These are phyloP conservation scores for Ptilorrhoa leucosticta DNA, from an alignment of 2,113 vertebrate genomes.

Conservation along the genomic window DNA sequence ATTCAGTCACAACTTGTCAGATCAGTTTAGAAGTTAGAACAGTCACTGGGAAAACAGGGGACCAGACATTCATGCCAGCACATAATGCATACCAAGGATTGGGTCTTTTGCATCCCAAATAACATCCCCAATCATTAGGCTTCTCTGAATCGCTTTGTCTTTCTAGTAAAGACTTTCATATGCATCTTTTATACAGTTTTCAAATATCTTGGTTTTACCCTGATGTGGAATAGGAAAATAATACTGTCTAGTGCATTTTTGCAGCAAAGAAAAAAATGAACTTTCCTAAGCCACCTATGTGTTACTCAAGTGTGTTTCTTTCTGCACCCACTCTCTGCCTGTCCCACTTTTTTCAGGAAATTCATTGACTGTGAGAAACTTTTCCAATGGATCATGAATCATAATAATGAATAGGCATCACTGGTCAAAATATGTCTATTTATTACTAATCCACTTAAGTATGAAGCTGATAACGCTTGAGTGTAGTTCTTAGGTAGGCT, in stretches of 20 bases:
- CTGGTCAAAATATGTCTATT: neutral
- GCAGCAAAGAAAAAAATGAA: neutral
- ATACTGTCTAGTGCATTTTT: neutral
- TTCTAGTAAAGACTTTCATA: neutral
- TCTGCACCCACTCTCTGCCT: neutral
- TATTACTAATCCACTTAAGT: neutral
- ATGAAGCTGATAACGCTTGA: neutral
- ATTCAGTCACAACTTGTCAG: neutral
- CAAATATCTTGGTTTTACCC: neutral
- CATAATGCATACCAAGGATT: neutral
- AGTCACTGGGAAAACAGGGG: neutral
- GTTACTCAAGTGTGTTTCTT: neutral
- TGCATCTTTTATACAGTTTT: neutral
- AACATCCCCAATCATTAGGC: neutral
- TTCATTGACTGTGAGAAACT: neutral
- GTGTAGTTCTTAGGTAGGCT: neutral
- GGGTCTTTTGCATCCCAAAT: neutral
- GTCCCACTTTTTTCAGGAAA: neutral
- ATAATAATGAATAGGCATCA: neutral
- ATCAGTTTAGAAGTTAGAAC: neutral
- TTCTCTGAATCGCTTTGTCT: neutral
- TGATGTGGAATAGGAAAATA: neutral
- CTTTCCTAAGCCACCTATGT: neutral
- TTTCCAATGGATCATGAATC: neutral
- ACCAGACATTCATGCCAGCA: neutral